Base-by-base conservation (phyloP, 2,888 invertebrate species). In the Dendrolimus pini region DNA sequence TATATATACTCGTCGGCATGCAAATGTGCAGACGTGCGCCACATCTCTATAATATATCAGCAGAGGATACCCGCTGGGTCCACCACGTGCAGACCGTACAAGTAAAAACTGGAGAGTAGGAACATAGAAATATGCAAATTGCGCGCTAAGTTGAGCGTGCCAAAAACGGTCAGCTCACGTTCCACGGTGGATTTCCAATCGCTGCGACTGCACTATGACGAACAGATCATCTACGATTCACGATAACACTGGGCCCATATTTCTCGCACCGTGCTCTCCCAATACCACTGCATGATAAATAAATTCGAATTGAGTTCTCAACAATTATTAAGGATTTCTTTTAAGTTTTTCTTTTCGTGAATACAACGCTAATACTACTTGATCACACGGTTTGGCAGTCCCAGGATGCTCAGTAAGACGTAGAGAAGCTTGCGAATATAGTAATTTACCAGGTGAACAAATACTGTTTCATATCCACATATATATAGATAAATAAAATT, bases 51-150 rank as follows among this genome's bases (percentile, higher is more conserved):
- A 30, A 30, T 73, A 73, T 70, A 70, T 65, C 63, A 67, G 61
- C 63, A 63, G 57, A 65, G 65, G 65, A 66, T 59, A 62, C 66
- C 69, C 68, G 74, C 67, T 70, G 71, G 30, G 30, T 3, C 67
- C 72, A 68, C 79, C 83, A 83, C 83, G 80, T 80, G 83, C 79
- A 69, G 65, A 62, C 72, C 72, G 72, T 77, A 75, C 75, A 71
- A 67, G 68, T 70, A 59, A 62, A 62, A 62, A 61, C 58, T 62
- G 47, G 47, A 47, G 47, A 65, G 64, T 61, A 65, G 66, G 70
- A 8, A 12, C 47, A 75, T 73, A 73, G 75, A 78, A 80, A 82
- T 83, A 88, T 83, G 83, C 74, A 81, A 85, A 85, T 86, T 67
- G 73, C 63, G 66, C 64, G 63, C 65, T 63, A 60, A 69, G 58